Conservation (phyloP, 2,113 vertebrate species). For the Myrmophylax atrothorax region DNA sequence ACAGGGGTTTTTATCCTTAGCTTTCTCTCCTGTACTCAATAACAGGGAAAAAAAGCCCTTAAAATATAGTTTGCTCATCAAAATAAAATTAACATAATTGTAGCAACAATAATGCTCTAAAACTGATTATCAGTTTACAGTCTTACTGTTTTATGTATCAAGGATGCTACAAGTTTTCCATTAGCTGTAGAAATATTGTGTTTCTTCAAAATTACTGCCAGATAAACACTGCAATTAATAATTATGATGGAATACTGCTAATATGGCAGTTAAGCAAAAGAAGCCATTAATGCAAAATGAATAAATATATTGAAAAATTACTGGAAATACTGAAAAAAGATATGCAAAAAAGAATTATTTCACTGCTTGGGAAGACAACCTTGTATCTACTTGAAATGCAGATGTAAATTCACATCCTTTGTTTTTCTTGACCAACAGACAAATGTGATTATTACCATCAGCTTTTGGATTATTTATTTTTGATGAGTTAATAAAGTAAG, state of each 20-base stretch:
- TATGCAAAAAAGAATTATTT: neutral
- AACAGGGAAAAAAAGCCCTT: neutral
- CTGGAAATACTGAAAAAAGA: neutral
- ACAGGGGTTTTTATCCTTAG: neutral
- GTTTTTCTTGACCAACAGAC: neutral
- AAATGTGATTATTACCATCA: neutral
- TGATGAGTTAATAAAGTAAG: neutral
- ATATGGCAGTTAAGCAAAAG: neutral
- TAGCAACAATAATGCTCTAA: neutral
- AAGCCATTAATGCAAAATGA: neutral
- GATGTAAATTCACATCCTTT: neutral
- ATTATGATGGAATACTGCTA: neutral
- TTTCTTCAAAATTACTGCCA: slow-evolving; percentile 1
- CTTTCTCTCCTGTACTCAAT: neutral
- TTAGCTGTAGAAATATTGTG: neutral
- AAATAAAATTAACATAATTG: slow-evolving; percentile 16
- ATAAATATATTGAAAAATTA: neutral
- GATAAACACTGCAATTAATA: neutral
- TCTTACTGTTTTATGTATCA: neutral
- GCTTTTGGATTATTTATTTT: neutral
- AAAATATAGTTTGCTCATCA: neutral
- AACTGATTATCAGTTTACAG: neutral
- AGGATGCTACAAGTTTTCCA: neutral
- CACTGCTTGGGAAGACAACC: neutral
- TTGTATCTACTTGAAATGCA: neutral